Base-by-base conservation (phyloP, 35 echinoderm and acorn worm genomes). In the Apostichopus japonicus region DNA sequence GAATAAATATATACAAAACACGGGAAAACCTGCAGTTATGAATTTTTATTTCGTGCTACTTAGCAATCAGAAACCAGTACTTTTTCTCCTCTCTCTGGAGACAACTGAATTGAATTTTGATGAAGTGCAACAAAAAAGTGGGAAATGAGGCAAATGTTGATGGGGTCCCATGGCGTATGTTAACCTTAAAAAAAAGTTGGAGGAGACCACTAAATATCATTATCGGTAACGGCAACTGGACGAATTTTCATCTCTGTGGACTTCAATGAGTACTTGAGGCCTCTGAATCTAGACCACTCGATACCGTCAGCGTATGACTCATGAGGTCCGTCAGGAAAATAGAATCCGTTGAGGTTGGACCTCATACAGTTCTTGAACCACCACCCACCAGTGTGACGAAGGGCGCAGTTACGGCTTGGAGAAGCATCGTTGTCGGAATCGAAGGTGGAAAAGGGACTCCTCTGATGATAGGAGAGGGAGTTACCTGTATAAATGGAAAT, bases 271-370 rank as follows among this genome's bases (percentile, higher is more conserved):
- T 98, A 96, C 51, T 98, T 94, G 77, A 92, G 95, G 11, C 97
- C 97, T 87, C 94, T 93, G 83, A 91, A 98, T 23, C 91, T 79
- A 59, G 93, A 93, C 97, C 97, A 98, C 5, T 92, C 86, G 53
- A 98, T 88, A 5, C 97, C 97, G 21, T 94, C 92, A 11, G 95
- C 94, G 27, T 94, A 96, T n/a, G 67, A 77, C 33, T 93, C 94
- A 0, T 93, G 73, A 14, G 25, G 71, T 22, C 91, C 92, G 19
- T 6, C 77, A 4, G 24, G 51, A 15, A 92, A 54, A 56, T 92
- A 92, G 11, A 92, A 8, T 14, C 90, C 90, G 53, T 92, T 92
- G 2, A 92, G 78, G 19, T 92, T 80, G 22, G 21, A 57, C 10
- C 77, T 10, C 19, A 80, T 15, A 55, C 90, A 92, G 61, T 92